Evolutionary conservation across 2,888 invertebrate genomes (phyloP), one percentile per base, ranked within the genome.

Genomic region (Agrotis ipsilon): DNA sequence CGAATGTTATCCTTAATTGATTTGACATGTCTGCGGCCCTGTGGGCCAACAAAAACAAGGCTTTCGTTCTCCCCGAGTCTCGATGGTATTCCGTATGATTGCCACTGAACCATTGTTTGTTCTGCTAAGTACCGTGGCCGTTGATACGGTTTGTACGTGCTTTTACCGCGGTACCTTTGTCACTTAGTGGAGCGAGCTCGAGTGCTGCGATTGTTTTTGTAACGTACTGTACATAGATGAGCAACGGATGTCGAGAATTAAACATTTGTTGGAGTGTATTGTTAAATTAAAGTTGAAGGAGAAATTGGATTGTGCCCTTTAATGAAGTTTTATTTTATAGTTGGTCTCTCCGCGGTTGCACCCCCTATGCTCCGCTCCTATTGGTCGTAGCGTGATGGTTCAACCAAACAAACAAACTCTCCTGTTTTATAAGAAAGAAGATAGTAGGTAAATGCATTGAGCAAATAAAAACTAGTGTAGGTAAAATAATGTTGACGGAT

Each of bases 21-120:
- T 92, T 93, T 92, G 92, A 91, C 93, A 88, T 93, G 93, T 93
- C 86, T 87, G 75, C 82, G 82, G 85, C 86, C 80, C 86, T 82
- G 85, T 84, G 87, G 86, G 85, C 84, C 86, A 90, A 92, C 91
- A 91, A 93, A 92, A 93, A 93, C 91, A 92, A 75, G 79, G 68
- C 61, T 74, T 73, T 72, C 74, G 72, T 74, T 51, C 46, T 51
- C 27, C 81, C 70, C 75, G 18, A 27, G 57, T 61, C 85, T 83
- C 68, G 72, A 85, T 87, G 87, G 85, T 87, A 90, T 89, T 89
- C 85, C 86, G 90, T 90, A 89, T 91, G 92, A 91, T 91, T 88
- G 92, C 92, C 92, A 92, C 93, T 90, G 93, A 90, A 90, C 85
- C 86, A 86, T 87, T 92, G 91, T 95, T 95, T 94, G 91, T 90